Percentiles rank a stretch among this genome's conserved stretches.
These are phyloP conservation scores for Pegoplata infirma DNA, from an alignment of 2,888 invertebrate species.

Conservation along the genomic window DNA sequence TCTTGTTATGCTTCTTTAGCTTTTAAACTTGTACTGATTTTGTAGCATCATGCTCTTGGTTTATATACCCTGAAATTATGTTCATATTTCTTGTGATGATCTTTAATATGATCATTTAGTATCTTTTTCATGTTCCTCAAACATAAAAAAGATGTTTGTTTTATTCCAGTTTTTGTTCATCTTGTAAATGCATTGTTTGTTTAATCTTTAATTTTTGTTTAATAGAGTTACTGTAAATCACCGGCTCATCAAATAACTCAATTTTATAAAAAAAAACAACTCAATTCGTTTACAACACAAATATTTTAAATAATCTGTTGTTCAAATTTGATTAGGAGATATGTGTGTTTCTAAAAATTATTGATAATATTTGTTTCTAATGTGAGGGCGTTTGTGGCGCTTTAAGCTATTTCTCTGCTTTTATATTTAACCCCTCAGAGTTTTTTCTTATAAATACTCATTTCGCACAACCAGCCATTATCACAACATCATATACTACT, in stretches of 20 bases:
- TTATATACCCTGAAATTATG: constrained; percentile 69
- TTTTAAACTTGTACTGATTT: constrained; percentile 70
- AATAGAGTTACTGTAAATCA: neutral
- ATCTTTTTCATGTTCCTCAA: neutral
- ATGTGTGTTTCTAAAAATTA: too few species aligned
- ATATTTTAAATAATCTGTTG: too few species aligned
- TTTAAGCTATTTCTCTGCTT: neutral
- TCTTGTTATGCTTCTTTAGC: constrained; percentile 65
- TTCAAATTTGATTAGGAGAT: neutral
- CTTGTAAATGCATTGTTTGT: neutral
- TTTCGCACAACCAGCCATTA: too few species aligned
- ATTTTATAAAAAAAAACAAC: neutral
- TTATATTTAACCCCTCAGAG: too few species aligned
- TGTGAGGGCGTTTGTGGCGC: constrained; percentile 13
- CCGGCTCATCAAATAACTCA: neutral
- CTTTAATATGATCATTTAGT: neutral
- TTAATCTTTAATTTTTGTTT: too few species aligned
- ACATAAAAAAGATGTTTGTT: neutral
- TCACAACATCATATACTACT: too few species aligned
- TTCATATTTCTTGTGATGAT: neutral
- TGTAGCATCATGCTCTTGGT: constrained; percentile 56
- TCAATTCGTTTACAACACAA: too few species aligned
- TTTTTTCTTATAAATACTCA: too few species aligned
- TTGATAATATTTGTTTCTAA: neutral
- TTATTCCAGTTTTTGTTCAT: neutral